phyloP scores from a whole-genome alignment of 2,797 vertebrate species.

The Adelosebastes latens region DNA sequence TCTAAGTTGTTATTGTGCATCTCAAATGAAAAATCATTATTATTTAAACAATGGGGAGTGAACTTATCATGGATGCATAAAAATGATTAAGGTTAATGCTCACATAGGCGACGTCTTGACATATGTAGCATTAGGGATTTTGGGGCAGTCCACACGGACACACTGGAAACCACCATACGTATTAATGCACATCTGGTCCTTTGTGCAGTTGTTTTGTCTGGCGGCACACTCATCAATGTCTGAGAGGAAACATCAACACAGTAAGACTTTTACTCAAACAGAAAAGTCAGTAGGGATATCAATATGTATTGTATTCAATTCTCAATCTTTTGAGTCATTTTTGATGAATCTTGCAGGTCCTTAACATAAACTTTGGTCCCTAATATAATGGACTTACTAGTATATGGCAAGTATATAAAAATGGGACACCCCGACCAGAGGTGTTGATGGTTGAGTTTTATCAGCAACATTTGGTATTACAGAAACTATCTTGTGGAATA shows the following conservation, averaged over 20 bases:
- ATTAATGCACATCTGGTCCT: slow-evolving; percentile 87
- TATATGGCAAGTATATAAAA: not conserved
- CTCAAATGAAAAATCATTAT: not conserved
- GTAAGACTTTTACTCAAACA: not conserved
- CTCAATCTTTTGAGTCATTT: not conserved
- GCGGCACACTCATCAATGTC: slow-evolving; percentile 88
- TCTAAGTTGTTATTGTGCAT: not conserved
- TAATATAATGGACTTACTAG: not conserved
- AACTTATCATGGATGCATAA: not conserved
- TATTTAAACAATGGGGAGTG: not conserved
- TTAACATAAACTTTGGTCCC: not conserved
- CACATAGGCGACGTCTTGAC: slow-evolving; percentile 89
- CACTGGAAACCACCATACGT: slow-evolving; percentile 88
- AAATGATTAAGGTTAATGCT: slow-evolving; percentile 55
- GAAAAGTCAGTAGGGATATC: not conserved
- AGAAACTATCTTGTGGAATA: not conserved
- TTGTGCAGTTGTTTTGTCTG: slow-evolving; percentile 87
- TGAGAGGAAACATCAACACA: slow-evolving; percentile 54
- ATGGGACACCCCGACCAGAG: not conserved
- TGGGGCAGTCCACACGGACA: slow-evolving; percentile 86
- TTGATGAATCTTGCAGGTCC: not conserved
- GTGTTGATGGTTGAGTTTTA: not conserved
- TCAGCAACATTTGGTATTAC: not conserved
- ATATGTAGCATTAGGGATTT: slow-evolving; percentile 82
- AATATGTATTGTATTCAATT: not conserved